Percentiles rank a stretch among this genome's conserved stretches.
These are phyloP conservation scores for Eristalinus sepulchralis DNA, from an alignment of 2,888 invertebrate genomes.

Conservation along the genomic window DNA sequence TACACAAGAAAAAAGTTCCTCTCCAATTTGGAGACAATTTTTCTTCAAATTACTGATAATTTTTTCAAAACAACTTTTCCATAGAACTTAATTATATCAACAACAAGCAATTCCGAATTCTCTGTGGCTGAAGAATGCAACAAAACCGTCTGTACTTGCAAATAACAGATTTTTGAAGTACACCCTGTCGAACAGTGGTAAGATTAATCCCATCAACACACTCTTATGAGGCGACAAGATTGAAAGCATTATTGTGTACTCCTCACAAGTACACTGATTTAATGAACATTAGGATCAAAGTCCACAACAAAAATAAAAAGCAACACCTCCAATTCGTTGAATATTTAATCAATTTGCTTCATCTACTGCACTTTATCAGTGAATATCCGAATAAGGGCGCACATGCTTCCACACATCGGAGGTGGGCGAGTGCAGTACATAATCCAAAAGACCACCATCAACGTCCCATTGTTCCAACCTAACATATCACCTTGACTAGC, in stretches of 20 bases:
- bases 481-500: constrained; percentile 59
- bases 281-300: constrained; percentile 9
- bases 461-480: constrained; percentile 47
- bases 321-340: constrained; percentile 13
- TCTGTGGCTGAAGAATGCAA: too few relatives aligned
- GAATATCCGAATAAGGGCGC: constrained; percentile 48
- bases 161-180: too few relatives aligned
- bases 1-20: too few relatives aligned
- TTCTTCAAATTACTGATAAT: too few relatives aligned
- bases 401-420: constrained; percentile 15
- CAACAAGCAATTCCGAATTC: too few relatives aligned
- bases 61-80: too few relatives aligned
- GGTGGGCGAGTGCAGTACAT: background rate
- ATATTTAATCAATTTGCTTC: constrained; percentile 54
- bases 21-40: too few relatives aligned
- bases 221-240: background rate
- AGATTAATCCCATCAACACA: background rate
- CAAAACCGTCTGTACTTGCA: too few relatives aligned
- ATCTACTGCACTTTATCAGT: constrained; percentile 53
- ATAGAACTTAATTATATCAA: too few relatives aligned
- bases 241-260: constrained; percentile 39
- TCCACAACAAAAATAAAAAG: background rate
- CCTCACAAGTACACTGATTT: constrained; percentile 8
- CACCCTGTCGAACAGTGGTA: too few relatives aligned
- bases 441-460: constrained; percentile 48